Evolutionary conservation across 1,140 invertebrate species (phyloP).

Genomic region (Procambarus virginalis): DNA sequence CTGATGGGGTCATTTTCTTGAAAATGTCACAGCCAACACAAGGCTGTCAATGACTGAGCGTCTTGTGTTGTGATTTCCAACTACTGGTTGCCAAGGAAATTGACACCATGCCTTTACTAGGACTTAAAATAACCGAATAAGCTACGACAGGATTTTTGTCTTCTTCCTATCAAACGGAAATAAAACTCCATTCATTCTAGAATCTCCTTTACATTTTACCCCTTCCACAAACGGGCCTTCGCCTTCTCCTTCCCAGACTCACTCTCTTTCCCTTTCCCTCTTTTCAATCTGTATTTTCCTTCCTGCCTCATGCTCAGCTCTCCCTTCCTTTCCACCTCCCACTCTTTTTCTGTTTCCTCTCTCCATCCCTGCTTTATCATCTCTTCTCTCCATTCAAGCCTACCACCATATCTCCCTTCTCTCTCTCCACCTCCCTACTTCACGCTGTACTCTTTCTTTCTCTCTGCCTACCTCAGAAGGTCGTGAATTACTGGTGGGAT

Average conservation of each 20-base stretch:
- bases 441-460: not conserved
- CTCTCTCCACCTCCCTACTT: not conserved
- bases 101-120: too few relatives aligned
- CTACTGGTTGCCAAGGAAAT: too few relatives aligned
- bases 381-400: not conserved
- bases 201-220: too few relatives aligned
- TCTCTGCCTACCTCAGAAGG: not conserved
- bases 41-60: too few relatives aligned
- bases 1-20: too few relatives aligned
- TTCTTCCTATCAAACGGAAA: too few relatives aligned
- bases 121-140: too few relatives aligned
- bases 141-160: too few relatives aligned
- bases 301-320: not conserved
- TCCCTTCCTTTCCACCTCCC: not conserved
- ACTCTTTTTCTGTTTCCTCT: not conserved
- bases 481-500: slow-evolving; percentile 51
- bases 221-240: too few relatives aligned
- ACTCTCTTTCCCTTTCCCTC: not conserved
- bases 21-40: too few relatives aligned
- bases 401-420: not conserved
- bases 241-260: not conserved
- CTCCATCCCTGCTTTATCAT: not conserved
- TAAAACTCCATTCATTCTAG: too few relatives aligned
- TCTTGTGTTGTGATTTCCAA: too few relatives aligned
- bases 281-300: not conserved